Evolutionary conservation across 1,140 invertebrate genomes (phyloP), one percentile per base, ranked within the genome.

Genomic region (Drosophila auraria): DNA sequence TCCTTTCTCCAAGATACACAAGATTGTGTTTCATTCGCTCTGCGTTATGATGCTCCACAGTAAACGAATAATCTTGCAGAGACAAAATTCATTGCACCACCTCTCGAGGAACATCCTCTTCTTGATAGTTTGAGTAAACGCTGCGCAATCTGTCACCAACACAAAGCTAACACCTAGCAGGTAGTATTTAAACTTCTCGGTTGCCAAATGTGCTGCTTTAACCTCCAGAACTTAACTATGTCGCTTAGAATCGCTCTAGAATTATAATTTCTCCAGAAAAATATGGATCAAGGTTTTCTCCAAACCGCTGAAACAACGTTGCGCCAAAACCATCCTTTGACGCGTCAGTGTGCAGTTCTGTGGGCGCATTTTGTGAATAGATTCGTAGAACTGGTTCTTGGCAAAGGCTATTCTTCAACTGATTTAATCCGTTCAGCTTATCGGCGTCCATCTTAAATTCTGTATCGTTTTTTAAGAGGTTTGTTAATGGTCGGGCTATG

Each of bases 161-260:
- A 25, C 23, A n/a, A 58, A 44, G 23, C 15, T 42, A 40, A n/a
- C 23, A 25, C 56, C 56, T 14, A 58, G 38, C 14, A 30, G 2
- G 33, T 44, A 58, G 20, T n/a, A 23, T 42, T 14, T 58, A 1
- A 44, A 27, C 8, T 44, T 58, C 3, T 56, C 17, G 8, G 40
- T 38, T 11, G 33, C 36, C 30, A 56, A 38, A 38, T 40, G 38
- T 14, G 33, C 33, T 57, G 36, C 14, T n/a, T n/a, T 51, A 15
- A 57, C 54, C 9, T 57, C 36, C 5, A 57, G n/a, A 7, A 40
- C 20, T 8, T 57, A 42, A 15, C 53, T 56, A 3, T 57, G 36
- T 7, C 51, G 11, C 3, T 40, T 57, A 4, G n/a, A 23, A 3
- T 54, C 51, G 33, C 27, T 33, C 25, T 36, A 30, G 20, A 20